phyloP scores from a whole-genome alignment of 1,140 invertebrate genomes.

The Oppia nitens region DNA sequence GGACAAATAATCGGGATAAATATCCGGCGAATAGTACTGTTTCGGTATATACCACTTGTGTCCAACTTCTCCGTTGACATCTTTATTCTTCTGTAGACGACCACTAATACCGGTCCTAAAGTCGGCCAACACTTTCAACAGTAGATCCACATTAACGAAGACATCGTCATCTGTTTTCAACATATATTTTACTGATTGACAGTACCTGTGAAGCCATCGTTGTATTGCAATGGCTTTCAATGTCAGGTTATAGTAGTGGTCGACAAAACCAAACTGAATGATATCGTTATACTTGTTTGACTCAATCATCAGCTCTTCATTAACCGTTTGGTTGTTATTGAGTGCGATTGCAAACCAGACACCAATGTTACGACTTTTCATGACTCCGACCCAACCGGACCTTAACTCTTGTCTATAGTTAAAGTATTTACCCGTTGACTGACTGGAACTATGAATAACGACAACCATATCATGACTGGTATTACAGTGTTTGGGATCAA shows the following conservation, averaged over 20 bases:
- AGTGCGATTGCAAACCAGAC: constrained; percentile 8
- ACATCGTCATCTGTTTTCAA: no score
- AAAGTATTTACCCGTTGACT: no score
- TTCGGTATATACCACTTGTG: constrained; percentile 68
- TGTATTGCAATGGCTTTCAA: background rate
- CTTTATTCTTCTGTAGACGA: constrained; percentile 63
- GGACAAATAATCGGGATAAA: no score
- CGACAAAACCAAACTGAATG: constrained; percentile 8
- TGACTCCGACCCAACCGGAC: constrained; percentile 5
- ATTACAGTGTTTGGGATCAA: no score
- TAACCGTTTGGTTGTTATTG: background rate
- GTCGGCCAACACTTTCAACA: constrained; percentile 43
- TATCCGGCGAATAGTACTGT: constrained; percentile 39
- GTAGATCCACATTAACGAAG: constrained; percentile 71
- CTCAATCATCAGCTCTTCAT: constrained; percentile 2
- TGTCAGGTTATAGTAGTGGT: constrained; percentile 58
- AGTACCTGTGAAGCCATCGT: no score
- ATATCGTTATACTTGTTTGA: constrained; percentile 11
- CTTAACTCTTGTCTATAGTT: constrained; percentile 1
- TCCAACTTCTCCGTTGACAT: constrained; percentile 53
- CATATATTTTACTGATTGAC: no score
- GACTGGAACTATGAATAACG: no score
- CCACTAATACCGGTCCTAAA: constrained; percentile 16
- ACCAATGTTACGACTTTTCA: background rate
- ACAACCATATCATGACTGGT: no score